These are phyloP conservation scores for Acanthosepion pharaonis DNA, from an alignment of 2,888 invertebrate genomes.

Conservation along the genomic window DNA sequence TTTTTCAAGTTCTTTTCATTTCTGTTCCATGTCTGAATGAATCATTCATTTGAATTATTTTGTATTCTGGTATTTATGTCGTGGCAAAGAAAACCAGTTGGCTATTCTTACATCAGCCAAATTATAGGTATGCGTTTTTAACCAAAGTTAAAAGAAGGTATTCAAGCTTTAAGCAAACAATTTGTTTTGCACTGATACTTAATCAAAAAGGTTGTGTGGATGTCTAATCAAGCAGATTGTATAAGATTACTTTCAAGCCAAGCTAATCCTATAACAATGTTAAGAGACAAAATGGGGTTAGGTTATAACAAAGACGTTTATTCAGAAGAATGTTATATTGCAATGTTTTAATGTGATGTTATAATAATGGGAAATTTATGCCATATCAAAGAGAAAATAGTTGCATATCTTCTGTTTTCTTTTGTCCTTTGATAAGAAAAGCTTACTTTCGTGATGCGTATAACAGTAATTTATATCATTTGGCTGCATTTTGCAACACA, in stretches of 20 bases:
- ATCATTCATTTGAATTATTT: not conserved
- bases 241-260: slow-evolving; percentile 11
- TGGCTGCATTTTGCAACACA: not conserved
- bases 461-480: not conserved
- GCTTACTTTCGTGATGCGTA: not conserved
- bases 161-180: not conserved
- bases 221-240: not conserved
- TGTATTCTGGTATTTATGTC: not conserved
- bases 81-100: not conserved
- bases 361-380: too few species aligned
- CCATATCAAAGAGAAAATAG: not conserved
- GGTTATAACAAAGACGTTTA: not conserved
- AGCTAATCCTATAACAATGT: slow-evolving; percentile 20
- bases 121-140: not conserved
- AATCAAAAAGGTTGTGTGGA: not conserved
- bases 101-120: not conserved
- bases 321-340: not conserved
- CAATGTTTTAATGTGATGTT: slow-evolving; percentile 20
- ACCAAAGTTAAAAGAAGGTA: not conserved
- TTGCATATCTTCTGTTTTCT: not conserved
- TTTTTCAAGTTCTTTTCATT: not conserved
- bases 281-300: not conserved
- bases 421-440: not conserved
- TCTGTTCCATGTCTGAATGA: not conserved
- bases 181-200: not conserved